Percentiles rank a stretch among this genome's conserved stretches.
phyloP scores from a whole-genome alignment of 2,888 invertebrate species.

The Ptilodon capucinus region DNA sequence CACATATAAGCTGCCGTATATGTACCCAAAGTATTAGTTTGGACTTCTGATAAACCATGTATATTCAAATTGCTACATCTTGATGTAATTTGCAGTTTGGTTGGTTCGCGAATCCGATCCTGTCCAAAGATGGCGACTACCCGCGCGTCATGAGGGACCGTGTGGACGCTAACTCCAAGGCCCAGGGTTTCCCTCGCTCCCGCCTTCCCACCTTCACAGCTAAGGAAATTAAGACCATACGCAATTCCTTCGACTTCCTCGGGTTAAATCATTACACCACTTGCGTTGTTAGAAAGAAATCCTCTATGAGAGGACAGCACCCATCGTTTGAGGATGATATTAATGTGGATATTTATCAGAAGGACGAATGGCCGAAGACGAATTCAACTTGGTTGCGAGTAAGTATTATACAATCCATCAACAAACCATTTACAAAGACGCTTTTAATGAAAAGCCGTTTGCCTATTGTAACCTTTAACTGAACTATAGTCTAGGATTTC shows the following conservation, averaged over 20 bases:
- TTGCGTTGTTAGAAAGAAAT: constrained; percentile 59
- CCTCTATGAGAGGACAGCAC: constrained; percentile 33
- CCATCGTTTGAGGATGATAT: constrained; percentile 69
- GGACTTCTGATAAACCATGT: no score
- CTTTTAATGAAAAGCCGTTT: no score
- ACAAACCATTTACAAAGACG: no score
- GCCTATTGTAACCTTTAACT: no score
- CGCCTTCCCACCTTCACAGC: constrained; percentile 84
- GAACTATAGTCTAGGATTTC: no score
- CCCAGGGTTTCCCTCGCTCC: constrained; percentile 82
- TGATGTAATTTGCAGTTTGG: constrained; percentile 74
- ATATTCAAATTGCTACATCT: no score
- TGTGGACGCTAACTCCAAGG: constrained; percentile 80
- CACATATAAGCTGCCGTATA: no score
- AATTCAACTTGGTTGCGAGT: constrained; percentile 79
- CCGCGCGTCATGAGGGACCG: constrained; percentile 84
- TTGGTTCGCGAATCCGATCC: constrained; percentile 87
- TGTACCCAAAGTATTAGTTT: no score
- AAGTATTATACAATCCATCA: constrained; percentile 27
- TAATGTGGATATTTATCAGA: constrained; percentile 56
- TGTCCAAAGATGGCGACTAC: constrained; percentile 84
- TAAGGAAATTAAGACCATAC: constrained; percentile 83
- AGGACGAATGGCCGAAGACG: constrained; percentile 74
- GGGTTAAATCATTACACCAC: constrained; percentile 89
- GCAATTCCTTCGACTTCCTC: constrained; percentile 86